phyloP scores from a whole-genome alignment of 2,888 invertebrate genomes.

The Gari tellinella region DNA sequence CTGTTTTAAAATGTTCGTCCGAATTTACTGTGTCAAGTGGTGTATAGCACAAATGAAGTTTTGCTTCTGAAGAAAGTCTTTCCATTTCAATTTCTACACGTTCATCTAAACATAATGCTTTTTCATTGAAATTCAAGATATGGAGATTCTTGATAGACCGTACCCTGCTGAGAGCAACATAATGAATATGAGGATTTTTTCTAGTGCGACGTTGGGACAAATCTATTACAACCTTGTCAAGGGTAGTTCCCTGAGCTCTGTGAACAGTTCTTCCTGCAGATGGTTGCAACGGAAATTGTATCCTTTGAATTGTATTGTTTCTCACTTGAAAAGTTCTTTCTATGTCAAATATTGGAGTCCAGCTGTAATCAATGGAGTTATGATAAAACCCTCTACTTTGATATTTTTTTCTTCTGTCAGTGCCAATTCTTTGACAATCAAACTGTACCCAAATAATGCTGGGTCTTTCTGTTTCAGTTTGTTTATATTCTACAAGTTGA shows the following conservation, averaged over 20 bases:
- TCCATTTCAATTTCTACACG: conserved; percentile 8
- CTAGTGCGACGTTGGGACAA: conserved; percentile 9
- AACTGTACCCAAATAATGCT: conserved; percentile 50
- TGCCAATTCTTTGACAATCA: conserved; percentile 26
- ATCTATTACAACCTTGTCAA: conserved; percentile 29
- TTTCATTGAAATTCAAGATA: conserved; percentile 18
- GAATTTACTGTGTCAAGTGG: conserved; percentile 27
- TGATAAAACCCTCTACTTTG: conserved; percentile 30
- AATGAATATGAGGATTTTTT: conserved; percentile 26
- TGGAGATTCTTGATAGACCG: conserved; percentile 20
- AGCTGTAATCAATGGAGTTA: conserved; percentile 18
- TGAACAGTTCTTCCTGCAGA: no score
- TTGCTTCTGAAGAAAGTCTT: neutral
- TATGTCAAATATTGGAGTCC: conserved; percentile 52
- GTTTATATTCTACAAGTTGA: conserved; percentile 37
- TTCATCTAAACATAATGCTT: conserved; percentile 4
- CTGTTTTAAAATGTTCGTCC: conserved; percentile 12
- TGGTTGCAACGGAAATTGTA: no score
- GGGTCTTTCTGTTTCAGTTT: conserved; percentile 27
- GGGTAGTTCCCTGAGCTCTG: no score
- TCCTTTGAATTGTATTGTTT: no score
- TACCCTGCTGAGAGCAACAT: conserved; percentile 45
- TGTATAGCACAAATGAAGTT: conserved; percentile 5
- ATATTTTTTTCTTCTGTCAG: conserved; percentile 21
- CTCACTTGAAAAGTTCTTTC: conserved; percentile 38